These are phyloP conservation scores for Philantomba maxwellii DNA, from an alignment of 2,113 vertebrate genomes.

Conservation along the genomic window DNA sequence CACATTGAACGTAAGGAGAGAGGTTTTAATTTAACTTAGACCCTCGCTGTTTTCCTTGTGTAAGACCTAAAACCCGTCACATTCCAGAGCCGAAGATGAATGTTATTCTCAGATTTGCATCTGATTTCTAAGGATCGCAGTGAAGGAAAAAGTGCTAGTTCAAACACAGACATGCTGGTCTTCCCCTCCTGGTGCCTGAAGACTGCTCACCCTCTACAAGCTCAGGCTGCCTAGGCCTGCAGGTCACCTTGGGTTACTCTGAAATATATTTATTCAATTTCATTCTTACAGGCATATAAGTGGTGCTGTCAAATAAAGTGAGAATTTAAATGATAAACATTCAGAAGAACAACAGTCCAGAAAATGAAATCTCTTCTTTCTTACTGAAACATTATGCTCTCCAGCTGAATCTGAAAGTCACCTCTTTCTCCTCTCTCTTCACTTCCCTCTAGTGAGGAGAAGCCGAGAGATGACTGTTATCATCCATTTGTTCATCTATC, in stretches of 20 bases:
- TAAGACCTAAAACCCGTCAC: not conserved
- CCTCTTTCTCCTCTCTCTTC: not conserved
- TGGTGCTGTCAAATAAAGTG: constrained; percentile 22
- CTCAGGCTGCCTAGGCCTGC: not conserved
- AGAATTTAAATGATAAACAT: constrained; percentile 39
- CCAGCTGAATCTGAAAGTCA: not conserved
- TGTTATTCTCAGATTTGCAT: not conserved
- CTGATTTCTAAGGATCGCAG: not conserved
- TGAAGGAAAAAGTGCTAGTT: not conserved
- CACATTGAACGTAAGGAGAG: not conserved
- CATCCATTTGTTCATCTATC: not conserved
- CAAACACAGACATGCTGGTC: not conserved
- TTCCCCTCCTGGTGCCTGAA: not conserved
- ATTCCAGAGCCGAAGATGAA: not conserved
- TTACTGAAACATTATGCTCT: constrained; percentile 9
- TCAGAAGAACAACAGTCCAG: not conserved
- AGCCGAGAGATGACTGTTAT: not conserved
- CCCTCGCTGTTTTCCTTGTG: not conserved
- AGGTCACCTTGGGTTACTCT: not conserved
- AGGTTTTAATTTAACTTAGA: not conserved
- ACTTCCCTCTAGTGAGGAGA: not conserved
- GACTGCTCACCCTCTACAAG: not conserved
- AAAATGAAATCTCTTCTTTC: constrained; percentile 16
- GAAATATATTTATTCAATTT: constrained; percentile 40
- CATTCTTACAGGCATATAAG: constrained; percentile 21